Evolutionary conservation across 1,140 invertebrate species (phyloP).

Genomic region (Anastatus disparis): DNA sequence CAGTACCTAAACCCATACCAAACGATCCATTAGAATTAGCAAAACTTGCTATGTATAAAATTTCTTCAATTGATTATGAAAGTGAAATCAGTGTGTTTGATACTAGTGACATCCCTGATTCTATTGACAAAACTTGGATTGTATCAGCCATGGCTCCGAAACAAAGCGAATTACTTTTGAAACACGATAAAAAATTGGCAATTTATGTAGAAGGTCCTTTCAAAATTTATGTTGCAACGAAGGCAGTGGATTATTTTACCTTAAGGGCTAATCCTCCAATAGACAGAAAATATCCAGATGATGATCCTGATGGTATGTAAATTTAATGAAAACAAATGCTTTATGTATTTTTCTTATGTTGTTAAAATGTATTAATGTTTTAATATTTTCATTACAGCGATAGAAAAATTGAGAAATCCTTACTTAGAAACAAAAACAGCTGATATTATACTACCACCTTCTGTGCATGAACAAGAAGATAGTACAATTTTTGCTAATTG

Average conservation of each 20-base stretch:
- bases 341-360: conserved; percentile 1
- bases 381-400: conserved; percentile 69
- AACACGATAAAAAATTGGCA: conserved; percentile 76
- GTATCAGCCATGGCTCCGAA: conserved; percentile 85
- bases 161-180: conserved; percentile 80
- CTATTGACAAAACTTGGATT: conserved; percentile 93
- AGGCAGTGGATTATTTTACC: conserved; percentile 86
- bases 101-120: conserved; percentile 77
- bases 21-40: conserved; percentile 84
- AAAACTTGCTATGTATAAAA: conserved; percentile 84
- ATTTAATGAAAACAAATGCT: conserved; percentile 8
- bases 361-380: conserved; percentile 19
- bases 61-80: conserved; percentile 85
- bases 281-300: conserved; percentile 49
- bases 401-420: conserved; percentile 73
- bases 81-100: conserved; percentile 74
- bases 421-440: conserved; percentile 65
- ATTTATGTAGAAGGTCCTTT: conserved; percentile 91
- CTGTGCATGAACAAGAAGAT: conserved; percentile 93
- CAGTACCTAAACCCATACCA: conserved; percentile 80
- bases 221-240: conserved; percentile 80
- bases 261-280: conserved; percentile 74
- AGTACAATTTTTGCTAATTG: conserved; percentile 89
- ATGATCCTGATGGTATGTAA: conserved; percentile 74
- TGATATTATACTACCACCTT: conserved; percentile 63